phyloP scores from a whole-genome alignment of 2,797 vertebrate genomes.

The Notoglanidium macrostoma region DNA sequence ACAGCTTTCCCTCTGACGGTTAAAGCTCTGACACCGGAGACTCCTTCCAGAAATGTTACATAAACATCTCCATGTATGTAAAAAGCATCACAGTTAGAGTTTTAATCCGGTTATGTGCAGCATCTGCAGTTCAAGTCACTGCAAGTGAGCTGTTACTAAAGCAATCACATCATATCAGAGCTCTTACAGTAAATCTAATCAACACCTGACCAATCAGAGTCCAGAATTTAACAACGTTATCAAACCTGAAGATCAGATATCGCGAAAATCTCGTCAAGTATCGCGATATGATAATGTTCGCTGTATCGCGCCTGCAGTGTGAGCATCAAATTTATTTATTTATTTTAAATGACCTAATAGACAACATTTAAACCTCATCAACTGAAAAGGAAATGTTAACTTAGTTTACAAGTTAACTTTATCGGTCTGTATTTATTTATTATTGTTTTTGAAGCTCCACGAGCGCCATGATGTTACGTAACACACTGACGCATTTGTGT shows the following conservation, averaged over 20 bases:
- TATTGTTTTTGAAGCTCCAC: neutral
- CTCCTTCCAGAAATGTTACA: neutral
- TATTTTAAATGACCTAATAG: neutral
- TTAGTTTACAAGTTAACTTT: neutral
- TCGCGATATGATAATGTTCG: neutral
- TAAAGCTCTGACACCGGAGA: neutral
- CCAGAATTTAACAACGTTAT: neutral
- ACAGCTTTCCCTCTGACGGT: neutral
- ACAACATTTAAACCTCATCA: neutral
- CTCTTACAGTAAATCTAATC: neutral
- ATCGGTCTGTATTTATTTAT: neutral
- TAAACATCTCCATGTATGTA: neutral
- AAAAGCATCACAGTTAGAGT: neutral
- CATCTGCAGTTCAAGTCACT: no score
- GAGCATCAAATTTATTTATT: neutral
- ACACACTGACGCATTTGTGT: slow-evolving; percentile 12
- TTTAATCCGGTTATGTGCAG: no score
- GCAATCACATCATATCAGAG: no score
- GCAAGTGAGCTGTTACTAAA: neutral
- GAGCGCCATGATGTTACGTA: slow-evolving; percentile 8
- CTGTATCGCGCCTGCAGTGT: neutral
- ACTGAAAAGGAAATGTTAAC: neutral
- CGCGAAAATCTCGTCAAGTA: neutral
- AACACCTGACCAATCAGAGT: neutral
- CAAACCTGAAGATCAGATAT: neutral